Conservation (phyloP, 2,113 vertebrate genomes). For the Reinhardtius hippoglossoides region DNA sequence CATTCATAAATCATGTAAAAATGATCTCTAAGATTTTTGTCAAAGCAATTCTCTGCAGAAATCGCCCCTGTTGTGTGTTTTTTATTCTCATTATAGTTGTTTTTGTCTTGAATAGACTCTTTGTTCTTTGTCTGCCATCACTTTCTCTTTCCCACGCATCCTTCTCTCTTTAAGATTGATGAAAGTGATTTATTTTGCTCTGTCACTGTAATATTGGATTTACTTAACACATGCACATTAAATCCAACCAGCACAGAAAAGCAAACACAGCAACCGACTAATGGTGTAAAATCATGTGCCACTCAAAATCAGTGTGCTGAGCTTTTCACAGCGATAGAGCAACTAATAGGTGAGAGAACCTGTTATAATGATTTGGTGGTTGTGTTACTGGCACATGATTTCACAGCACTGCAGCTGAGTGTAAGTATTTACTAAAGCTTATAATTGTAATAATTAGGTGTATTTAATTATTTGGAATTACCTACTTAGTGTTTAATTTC, state of each 20-base stretch:
- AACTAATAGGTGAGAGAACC: not conserved
- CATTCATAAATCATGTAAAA: constrained; percentile 1
- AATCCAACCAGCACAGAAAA: not conserved
- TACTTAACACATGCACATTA: not conserved
- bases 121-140: not conserved
- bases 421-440: not conserved
- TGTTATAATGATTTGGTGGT: not conserved
- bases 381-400: not conserved
- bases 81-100: not conserved
- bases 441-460: not conserved
- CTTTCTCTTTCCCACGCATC: not conserved
- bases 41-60: not conserved
- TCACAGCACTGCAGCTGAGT: not conserved
- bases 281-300: too few relatives aligned
- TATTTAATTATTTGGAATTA: not conserved
- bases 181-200: not conserved
- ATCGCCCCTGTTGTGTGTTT: not conserved
- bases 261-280: not conserved
- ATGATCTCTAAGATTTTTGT: not conserved
- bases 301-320: not conserved
- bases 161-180: not conserved
- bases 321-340: not conserved
- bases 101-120: not conserved
- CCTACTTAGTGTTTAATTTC: not conserved
- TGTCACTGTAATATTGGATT: not conserved